A percentile compares a stretch with the other conserved stretches of the same genome.
These are phyloP conservation scores for Lamellibrachia satsuma DNA, from an alignment of 2,888 invertebrate genomes.

Conservation along the genomic window DNA sequence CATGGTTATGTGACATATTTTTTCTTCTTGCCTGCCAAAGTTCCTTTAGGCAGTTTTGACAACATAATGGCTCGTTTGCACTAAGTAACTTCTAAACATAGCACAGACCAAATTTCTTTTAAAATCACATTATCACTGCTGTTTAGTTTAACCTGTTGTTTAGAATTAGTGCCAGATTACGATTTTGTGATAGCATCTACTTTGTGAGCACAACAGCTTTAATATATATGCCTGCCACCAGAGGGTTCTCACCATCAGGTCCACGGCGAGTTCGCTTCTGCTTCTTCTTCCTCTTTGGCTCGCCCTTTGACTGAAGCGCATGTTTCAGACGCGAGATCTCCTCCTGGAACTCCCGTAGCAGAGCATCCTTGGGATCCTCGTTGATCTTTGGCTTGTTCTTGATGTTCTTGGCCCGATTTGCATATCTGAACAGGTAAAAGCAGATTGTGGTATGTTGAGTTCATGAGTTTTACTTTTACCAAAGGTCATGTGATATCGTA, in stretches of 20 bases:
- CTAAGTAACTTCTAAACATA: neutral
- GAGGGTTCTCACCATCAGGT: constrained; percentile 49
- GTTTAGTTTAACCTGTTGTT: neutral
- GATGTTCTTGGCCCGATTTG: constrained; percentile 96
- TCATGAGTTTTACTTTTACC: neutral
- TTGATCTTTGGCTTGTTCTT: constrained; percentile 98
- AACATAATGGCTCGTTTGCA: neutral
- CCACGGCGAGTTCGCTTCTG: constrained; percentile 42
- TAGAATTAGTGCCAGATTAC: neutral
- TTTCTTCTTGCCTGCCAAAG: neutral
- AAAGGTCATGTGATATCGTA: neutral
- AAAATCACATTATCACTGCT: neutral
- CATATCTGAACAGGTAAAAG: constrained; percentile 71
- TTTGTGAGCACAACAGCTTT: neutral
- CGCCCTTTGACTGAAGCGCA: constrained; percentile 61
- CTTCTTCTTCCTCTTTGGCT: constrained; percentile 45
- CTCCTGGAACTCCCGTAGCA: constrained; percentile 92
- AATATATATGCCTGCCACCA: neutral
- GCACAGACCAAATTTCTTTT: neutral
- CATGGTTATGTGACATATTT: neutral
- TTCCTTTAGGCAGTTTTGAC: neutral
- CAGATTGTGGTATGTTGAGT: neutral
- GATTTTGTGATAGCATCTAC: neutral
- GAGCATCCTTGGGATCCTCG: constrained; percentile 98
- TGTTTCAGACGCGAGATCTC: constrained; percentile 80